Evolutionary conservation across 2,113 vertebrate genomes (phyloP), one percentile per base, ranked within the genome.

Genomic region (Xiphophorus maculatus): DNA sequence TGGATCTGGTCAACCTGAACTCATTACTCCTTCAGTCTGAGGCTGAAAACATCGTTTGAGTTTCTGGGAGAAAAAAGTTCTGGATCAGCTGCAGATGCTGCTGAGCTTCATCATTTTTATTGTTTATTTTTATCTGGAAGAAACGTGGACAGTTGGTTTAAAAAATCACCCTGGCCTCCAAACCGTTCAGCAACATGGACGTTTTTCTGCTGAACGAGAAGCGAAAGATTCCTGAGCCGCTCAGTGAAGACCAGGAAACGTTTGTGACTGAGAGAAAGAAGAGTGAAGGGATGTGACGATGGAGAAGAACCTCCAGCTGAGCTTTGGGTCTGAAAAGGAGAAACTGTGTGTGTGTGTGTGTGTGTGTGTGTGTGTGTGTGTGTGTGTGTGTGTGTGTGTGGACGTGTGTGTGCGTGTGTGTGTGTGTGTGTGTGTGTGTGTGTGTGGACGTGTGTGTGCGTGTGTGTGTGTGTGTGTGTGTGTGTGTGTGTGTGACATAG

Each of bases 401-500:
- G n/a, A n/a, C n/a, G 76, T 69, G 77, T 25, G 73, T 7, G 75
- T 28, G 17, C n/a, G n/a, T 0, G 76, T 69, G 77, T 19, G 73
- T 9, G 75, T 30, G 15, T 79, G 76, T 35, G 68, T 0, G 76
- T 69, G 77, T 25, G 73, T 5, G 75, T 30, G 75, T 28, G 17
- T 79, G 76, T 11, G 68, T 0, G 76, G n/a, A n/a, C n/a, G n/a
- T n/a, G n/a, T n/a, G n/a, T n/a, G n/a, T n/a, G n/a, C n/a, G n/a
- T 69, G 77, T 15, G 73, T 9, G 75, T 28, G 19, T 79, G 76
- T 35, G 35, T 35, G 35, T 2, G 35, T 35, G 35, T 10, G 35
- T 35, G 68, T 0, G 76, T 69, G 77, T 25, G 73, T 7, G 75
- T 28, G 17, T 79, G 76, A 88, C 82, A 80, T 74, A 73, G 40